Evolutionary conservation across 2,113 vertebrate genomes (phyloP).

Genomic region (Cyprinodon brontotheroides): DNA sequence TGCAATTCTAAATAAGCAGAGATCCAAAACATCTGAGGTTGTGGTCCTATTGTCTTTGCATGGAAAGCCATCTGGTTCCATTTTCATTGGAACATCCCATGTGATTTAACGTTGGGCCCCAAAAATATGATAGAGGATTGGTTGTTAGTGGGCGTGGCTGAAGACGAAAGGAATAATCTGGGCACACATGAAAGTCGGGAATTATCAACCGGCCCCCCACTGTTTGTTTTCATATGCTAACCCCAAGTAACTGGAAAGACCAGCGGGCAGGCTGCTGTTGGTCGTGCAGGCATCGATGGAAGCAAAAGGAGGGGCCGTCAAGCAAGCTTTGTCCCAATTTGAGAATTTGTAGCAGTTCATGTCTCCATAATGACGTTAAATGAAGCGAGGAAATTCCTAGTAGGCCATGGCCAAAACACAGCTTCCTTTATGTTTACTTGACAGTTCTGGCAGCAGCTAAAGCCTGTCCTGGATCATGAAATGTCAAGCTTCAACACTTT

Average conservation of each 20-base stretch:
- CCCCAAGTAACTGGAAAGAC: conserved; percentile 57
- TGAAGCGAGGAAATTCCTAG: conserved; percentile 80
- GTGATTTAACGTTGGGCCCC: conserved; percentile 34
- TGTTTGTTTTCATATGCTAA: conserved; percentile 73
- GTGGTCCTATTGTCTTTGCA: conserved; percentile 16
- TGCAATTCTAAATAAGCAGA: conserved; percentile 28
- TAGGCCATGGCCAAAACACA: conserved; percentile 64
- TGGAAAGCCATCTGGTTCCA: conserved; percentile 18
- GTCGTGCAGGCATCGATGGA: conserved; percentile 49
- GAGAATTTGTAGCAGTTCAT: conserved; percentile 85
- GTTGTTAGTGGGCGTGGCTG: conserved; percentile 58
- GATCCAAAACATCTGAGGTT: conserved; percentile 26
- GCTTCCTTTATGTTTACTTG: conserved; percentile 63
- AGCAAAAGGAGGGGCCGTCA: conserved; percentile 48
- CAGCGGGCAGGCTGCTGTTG: conserved; percentile 53
- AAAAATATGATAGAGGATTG: conserved; percentile 65
- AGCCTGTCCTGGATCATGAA: conserved; percentile 14
- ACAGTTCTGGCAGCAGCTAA: conserved; percentile 38
- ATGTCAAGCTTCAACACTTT: conserved; percentile 27
- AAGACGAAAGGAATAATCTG: conserved; percentile 16
- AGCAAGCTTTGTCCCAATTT: conserved; percentile 77
- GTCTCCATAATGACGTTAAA: conserved; percentile 84
- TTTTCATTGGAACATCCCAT: conserved; percentile 21
- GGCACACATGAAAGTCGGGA: conserved; percentile 37
- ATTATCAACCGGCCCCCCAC: conserved; percentile 16